Evolutionary conservation across 2,888 invertebrate species (phyloP).

Genomic region (Fragum whitleyi): DNA sequence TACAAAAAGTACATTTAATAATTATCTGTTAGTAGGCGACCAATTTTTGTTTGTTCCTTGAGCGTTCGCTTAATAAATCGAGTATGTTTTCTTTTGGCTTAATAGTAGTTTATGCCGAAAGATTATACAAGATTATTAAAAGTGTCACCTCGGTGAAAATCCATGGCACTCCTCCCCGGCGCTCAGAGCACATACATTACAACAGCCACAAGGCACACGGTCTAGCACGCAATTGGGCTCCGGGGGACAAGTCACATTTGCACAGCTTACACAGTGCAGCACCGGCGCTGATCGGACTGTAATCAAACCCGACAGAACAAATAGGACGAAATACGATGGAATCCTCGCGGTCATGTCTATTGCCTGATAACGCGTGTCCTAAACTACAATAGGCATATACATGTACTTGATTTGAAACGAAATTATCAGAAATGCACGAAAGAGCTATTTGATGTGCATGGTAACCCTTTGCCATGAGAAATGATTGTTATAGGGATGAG

Average conservation of each 20-base stretch:
- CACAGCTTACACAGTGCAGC: constrained; percentile 17
- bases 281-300: constrained; percentile 6
- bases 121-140: too few species aligned
- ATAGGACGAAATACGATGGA: background rate
- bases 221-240: constrained; percentile 33
- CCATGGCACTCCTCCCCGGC: constrained; percentile 30
- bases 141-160: constrained; percentile 43
- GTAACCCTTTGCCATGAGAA: background rate
- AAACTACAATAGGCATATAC: too few species aligned
- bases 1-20: too few species aligned
- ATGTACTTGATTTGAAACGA: too few species aligned
- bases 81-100: too few species aligned
- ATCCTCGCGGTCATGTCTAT: background rate
- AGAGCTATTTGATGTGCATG: background rate
- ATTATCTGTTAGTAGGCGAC: too few species aligned
- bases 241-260: constrained; percentile 8
- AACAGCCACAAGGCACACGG: constrained; percentile 45
- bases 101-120: too few species aligned
- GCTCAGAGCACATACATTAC: constrained; percentile 21
- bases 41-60: too few species aligned
- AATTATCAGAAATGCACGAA: background rate
- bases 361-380: too few species aligned
- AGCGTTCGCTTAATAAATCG: too few species aligned
- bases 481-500: too few species aligned
- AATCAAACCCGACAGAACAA: background rate